These are phyloP conservation scores for Hemibagrus wyckioides DNA, from an alignment of 2,113 vertebrate species.

Conservation along the genomic window DNA sequence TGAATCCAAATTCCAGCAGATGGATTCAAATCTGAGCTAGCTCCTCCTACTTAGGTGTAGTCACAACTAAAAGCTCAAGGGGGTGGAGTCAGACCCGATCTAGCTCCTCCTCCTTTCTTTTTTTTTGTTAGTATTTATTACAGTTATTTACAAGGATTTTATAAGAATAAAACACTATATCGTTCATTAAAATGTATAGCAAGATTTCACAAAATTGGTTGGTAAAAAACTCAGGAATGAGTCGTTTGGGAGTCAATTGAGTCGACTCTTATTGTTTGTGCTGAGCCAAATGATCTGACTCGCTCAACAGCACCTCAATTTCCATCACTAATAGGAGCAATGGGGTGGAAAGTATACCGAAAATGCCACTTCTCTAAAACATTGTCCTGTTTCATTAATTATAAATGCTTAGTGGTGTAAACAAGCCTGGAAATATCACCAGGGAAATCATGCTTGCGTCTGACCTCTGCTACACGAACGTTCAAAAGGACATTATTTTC, in stretches of 20 bases:
- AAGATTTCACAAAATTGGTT: background rate
- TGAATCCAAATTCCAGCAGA: background rate
- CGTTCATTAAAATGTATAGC: background rate
- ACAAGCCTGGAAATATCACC: slow-evolving; percentile 21
- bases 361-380: slow-evolving; percentile 28
- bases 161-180: background rate
- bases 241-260: background rate
- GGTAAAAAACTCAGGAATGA: background rate
- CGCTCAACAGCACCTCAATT: background rate
- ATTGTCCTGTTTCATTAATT: slow-evolving; percentile 18
- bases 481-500: slow-evolving; percentile 12
- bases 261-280: background rate
- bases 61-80: no score
- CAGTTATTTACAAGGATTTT: background rate
- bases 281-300: background rate
- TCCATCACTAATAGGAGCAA: background rate
- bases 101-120: background rate
- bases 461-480: background rate
- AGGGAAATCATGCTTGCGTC: background rate
- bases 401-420: slow-evolving; percentile 30
- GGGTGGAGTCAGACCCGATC: no score
- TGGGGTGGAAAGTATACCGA: slow-evolving; percentile 1
- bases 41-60: background rate
- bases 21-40: background rate
- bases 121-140: background rate